Base-by-base conservation (phyloP, 1,140 invertebrate genomes). In the Drosophila sp. region DNA sequence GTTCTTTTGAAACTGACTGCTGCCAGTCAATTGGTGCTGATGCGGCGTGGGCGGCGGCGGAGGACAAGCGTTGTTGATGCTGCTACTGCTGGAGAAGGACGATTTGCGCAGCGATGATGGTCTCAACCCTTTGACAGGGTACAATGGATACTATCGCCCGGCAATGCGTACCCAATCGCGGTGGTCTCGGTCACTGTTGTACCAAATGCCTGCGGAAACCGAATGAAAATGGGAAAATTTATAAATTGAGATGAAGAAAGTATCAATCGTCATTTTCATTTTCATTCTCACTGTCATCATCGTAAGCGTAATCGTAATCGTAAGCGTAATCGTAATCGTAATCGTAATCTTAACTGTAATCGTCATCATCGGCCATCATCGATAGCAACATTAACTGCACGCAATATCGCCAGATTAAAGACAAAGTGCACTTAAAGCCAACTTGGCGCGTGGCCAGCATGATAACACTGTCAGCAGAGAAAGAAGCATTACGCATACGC, bases 111-210 rank as follows among this genome's bases (percentile, higher is more conserved):
- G 83, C 76, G 90, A 92, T 89, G 89, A 89, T 87, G 90, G 89
- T 89, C 91, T 91, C 76, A 92, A 83, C 80, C 91, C 91, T 79
- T 92, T 92, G 70, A 82, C 90, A 89, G 91, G 91, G 89, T 92
- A 90, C 72, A 90, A 90, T 82, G 91, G 91, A 83, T 92, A 92
- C 91, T 92, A 92, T 92, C 91, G 91, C 77, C 91, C 91, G 79
- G 91, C 91, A 91, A 92, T 78, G 75, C 91, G 91, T 78, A 92
- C 91, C 91, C 90, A 92, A 86, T 92, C 91, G 78, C 89, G 91
- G 71, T 90, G 87, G 72, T 92, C 91, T 90, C 91, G 87, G 72
- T 92, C 91, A 76, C 91, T 92, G 73, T 92, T 92, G 89, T 92
- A 92, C 91, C 91, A 92, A 89, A 92, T 91, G 79, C 91, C 91